Base-by-base conservation (phyloP, 1,140 invertebrate genomes). In the Drosophila sucinea region DNA sequence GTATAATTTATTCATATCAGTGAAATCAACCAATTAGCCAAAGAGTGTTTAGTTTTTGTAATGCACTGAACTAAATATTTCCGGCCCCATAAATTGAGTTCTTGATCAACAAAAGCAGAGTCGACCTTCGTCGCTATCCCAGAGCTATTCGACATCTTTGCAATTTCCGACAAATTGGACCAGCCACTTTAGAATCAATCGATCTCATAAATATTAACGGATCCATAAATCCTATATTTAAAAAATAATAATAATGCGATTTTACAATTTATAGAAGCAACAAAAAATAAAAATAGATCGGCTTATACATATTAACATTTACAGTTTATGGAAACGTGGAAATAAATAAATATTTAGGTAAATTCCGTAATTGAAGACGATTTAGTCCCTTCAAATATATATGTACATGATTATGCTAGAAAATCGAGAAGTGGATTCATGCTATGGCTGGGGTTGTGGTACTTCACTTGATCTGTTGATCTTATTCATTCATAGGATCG, bases 261-360 rank as follows among this genome's bases (percentile, higher is more conserved):
- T 38, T 38, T 47, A 6, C 17, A 23, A 6, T 27, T 51, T 10
- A 27, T 3, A 27, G n/a, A 27, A 27, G 1, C 6, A 10, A 17
- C 25, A 27, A 23, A 51, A 51, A 51, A 27, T 38, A 2, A 3
- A 11, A 35, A 35, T 8, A 11, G 10, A 38, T 38, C 7, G 23
- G 44, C 23, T 51, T 51, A 51, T 17, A 17, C 17, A 17, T 27
- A 51, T 51, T 51, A 27, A 51, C 44, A 51, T 3, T 27, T 11
- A 38, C 23, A 51, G 27, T 51, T 51, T 10, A 51, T 27, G 44
- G 44, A 27, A 27, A 51, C 6, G 44, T 51, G 23, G 7, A 51
- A 51, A 51, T 51, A 51, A 51, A 51, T 51, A 51, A 51, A 51
- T 51, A 27, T 51, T 23, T 27, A 51, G 6, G 0, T 51, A 17